These are phyloP conservation scores for Dendroctonus valens DNA, from an alignment of 1,140 invertebrate genomes.

Conservation along the genomic window DNA sequence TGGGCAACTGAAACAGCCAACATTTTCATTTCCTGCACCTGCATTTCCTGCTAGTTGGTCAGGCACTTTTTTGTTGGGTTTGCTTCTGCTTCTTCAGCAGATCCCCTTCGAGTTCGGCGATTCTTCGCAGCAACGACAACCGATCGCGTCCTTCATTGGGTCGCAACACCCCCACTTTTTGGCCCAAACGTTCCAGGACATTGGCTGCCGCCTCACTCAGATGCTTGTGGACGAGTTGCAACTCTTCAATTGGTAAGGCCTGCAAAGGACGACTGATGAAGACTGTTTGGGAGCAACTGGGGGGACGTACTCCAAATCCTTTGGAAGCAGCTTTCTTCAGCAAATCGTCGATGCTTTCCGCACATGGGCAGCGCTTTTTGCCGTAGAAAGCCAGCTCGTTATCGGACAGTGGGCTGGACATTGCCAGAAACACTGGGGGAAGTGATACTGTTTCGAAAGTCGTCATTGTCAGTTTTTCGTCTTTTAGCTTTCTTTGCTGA, in stretches of 20 bases:
- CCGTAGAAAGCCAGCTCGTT: slow-evolving; percentile 35
- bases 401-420: slow-evolving; percentile 32
- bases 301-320: slow-evolving; percentile 18
- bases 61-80: slow-evolving; percentile 37
- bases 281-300: not conserved
- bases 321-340: slow-evolving; percentile 29
- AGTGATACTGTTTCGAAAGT: slow-evolving; percentile 34
- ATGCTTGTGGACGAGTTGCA: slow-evolving; percentile 37
- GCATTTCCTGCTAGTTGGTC: not conserved
- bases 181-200: slow-evolving; percentile 30
- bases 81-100: slow-evolving; percentile 39
- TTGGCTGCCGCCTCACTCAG: slow-evolving; percentile 34
- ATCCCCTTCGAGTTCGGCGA: slow-evolving; percentile 36
- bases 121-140: slow-evolving; percentile 33
- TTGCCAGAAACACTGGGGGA: slow-evolving; percentile 28
- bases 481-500: slow-evolving; percentile 2
- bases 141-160: slow-evolving; percentile 31
- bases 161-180: slow-evolving; percentile 19
- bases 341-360: slow-evolving; percentile 10
- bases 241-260: slow-evolving; percentile 36
- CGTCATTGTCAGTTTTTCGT: slow-evolving; percentile 28
- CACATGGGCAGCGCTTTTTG: slow-evolving; percentile 20
- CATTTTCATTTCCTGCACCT: not conserved
- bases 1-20: slow-evolving; percentile 32
- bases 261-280: slow-evolving; percentile 9